Evolutionary conservation across 2,888 invertebrate genomes (phyloP).

Genomic region (Fissipunctia ypsillon): DNA sequence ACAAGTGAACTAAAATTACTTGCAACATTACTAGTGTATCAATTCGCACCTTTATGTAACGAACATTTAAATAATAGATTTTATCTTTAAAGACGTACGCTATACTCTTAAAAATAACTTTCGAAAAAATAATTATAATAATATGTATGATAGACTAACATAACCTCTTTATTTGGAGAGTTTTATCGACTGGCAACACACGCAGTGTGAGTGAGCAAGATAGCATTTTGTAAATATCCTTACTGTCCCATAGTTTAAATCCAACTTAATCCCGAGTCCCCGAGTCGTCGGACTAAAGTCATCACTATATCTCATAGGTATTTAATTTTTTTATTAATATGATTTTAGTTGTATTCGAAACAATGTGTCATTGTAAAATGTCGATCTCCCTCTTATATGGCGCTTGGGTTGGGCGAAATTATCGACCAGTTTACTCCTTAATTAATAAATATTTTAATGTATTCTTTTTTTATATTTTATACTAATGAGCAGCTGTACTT

Average conservation of each 20-base stretch:
- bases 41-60: constrained; percentile 56
- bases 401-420: constrained; percentile 67
- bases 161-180: constrained; percentile 42
- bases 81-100: constrained; percentile 70
- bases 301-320: constrained; percentile 90
- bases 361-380: constrained; percentile 85
- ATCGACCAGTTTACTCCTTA: constrained; percentile 25
- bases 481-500: constrained; percentile 35
- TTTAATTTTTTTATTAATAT: constrained; percentile 88
- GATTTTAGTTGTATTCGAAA: constrained; percentile 81
- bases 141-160: constrained; percentile 55
- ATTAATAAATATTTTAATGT: constrained; percentile 19
- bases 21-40: constrained; percentile 57
- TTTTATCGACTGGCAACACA: constrained; percentile 76
- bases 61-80: constrained; percentile 75
- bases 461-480: constrained; percentile 8
- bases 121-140: constrained; percentile 50
- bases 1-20: constrained; percentile 19
- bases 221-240: constrained; percentile 89
- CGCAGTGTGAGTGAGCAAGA: constrained; percentile 83
- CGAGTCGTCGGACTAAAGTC: constrained; percentile 83
- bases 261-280: constrained; percentile 83
- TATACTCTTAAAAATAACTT: constrained; percentile 61
- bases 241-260: constrained; percentile 88
- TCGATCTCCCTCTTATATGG: constrained; percentile 79